Evolutionary conservation across 2,888 invertebrate genomes (phyloP).

Genomic region (Dasysyrphus albostriatus): DNA sequence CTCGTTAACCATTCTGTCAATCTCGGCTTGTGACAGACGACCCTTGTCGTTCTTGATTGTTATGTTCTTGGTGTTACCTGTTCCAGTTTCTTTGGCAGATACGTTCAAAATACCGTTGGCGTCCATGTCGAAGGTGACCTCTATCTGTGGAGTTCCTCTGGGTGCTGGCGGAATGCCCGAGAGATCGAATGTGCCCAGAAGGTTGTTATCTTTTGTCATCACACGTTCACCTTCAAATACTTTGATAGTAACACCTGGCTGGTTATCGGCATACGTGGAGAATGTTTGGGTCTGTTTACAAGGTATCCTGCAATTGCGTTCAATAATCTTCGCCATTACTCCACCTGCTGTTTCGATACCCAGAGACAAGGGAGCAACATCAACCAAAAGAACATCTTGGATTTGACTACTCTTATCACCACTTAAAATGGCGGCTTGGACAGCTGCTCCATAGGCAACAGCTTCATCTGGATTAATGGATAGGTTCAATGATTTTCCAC

Average conservation of each 20-base stretch:
- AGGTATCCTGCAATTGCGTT: slow-evolving; percentile 88
- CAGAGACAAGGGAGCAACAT: slow-evolving; percentile 87
- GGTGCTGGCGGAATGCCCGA: slow-evolving; percentile 96
- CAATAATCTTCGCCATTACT: slow-evolving; percentile 89
- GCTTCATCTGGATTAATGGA: slow-evolving; percentile 91
- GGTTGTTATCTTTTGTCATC: slow-evolving; percentile 96
- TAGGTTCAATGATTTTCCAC: slow-evolving; percentile 88
- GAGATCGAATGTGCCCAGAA: slow-evolving; percentile 96
- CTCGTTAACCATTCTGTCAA: slow-evolving; percentile 89
- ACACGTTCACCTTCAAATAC: slow-evolving; percentile 91
- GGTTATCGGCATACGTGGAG: slow-evolving; percentile 91
- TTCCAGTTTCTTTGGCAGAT: slow-evolving; percentile 88
- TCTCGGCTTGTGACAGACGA: slow-evolving; percentile 90
- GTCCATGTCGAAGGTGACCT: slow-evolving; percentile 91
- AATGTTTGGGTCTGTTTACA: slow-evolving; percentile 89
- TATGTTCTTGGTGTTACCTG: slow-evolving; percentile 88
- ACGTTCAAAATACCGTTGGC: slow-evolving; percentile 97
- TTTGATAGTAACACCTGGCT: slow-evolving; percentile 89
- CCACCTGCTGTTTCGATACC: slow-evolving; percentile 91
- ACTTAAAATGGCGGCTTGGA: slow-evolving; percentile 88
- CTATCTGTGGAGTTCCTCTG: slow-evolving; percentile 92
- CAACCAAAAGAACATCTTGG: slow-evolving; percentile 88
- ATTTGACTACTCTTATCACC: slow-evolving; percentile 88
- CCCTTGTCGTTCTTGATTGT: slow-evolving; percentile 92
- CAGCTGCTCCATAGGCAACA: slow-evolving; percentile 89